Evolutionary conservation across 1,140 invertebrate genomes (phyloP), one percentile per base, ranked within the genome.

Genomic region (Lethrus apterus): DNA sequence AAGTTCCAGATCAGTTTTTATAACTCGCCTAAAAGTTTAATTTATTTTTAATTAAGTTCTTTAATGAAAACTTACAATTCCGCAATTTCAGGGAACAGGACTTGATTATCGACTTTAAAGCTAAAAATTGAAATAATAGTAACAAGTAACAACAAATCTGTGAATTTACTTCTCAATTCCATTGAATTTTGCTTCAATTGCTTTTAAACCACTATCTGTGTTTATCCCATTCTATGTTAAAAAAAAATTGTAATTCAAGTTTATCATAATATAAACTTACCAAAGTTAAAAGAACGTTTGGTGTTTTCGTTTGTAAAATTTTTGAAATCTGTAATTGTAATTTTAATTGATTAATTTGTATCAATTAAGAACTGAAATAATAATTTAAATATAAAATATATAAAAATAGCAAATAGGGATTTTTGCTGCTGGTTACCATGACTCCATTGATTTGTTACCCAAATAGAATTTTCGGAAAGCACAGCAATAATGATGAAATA

Each of bases 1-100:
- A 10, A 93, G 74, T 69, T 98, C 93, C 51, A 80, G 66, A 1
- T 80, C 70, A 0, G 89, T 86, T 64, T 98, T 98, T 54, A 91
- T 81, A 1, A 95, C 89, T 23, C 93, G 86, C 53, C 88, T 83
- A 60, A 29, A 70, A 72, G 13, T n/a, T 26, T n/a, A 33, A 33
- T 14, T n/a, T 8, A 33, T 8, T 8, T 8, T n/a, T 33, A n/a
- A n/a, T 33, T 33, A n/a, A 8, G 5, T 33, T 26, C 5, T 26
- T 26, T 7, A 26, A 26, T 26, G n/a, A 26, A 8, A 8, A 33
- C 41, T 30, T 46, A 41, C 43, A 46, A 42, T 14, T 55, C 50
- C 11, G 40, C 46, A 19, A 55, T 57, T 23, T 42, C 30, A 38
- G 36, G 36, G 23, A 51, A 56, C 9, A 57, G 46, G 35, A 35